Evolutionary conservation across 2,797 vertebrate species (phyloP), one percentile per base, ranked within the genome.

Genomic region (Balearica regulorum): DNA sequence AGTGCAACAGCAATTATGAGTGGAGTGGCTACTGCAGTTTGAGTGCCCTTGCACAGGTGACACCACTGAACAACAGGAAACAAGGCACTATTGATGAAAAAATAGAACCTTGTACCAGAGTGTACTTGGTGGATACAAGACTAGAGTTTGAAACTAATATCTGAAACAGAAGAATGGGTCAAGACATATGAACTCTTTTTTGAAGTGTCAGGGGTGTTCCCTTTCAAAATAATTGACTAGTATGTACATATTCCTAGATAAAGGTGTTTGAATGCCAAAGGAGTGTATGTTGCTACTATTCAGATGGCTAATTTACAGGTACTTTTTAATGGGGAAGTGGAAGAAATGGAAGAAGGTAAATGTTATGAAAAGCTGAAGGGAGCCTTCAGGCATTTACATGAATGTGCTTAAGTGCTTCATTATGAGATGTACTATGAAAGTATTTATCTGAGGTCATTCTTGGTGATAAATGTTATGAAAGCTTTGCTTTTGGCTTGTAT

Each of bases 211-310:
- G 26, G 10, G 3, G 1, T 22, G 15, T 20, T 80, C 13, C 1
- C 87, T 54, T 68, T 51, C 11, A 90, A 68, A 86, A 61, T 19
- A 48, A n/a, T n/a, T n/a, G 43, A 65, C 5, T 46, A 35, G 15
- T 0, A 0, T 0, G 0, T 60, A 24, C 6, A 5, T 68, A 25
- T 78, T 68, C 24, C 15, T 53, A 13, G 41, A n/a, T 25, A 54
- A 76, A 82, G 13, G 5, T 33, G 14, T 64, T 60, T 55, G n/a
- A 8, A 64, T 71, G 24, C 8, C 29, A 76, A 55, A 78, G 16
- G 14, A 15, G 2, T 29, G 16, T 43, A 18, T 57, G 21, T 49
- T 77, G 10, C 25, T 76, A 24, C 10, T 77, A 33, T 78, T 88
- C 29, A 61, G 19, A 37, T 11, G 4, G 18, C 44, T 81, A 37